A percentile compares a stretch with the other conserved stretches of the same genome.
phyloP scores from a whole-genome alignment of 2,113 vertebrate genomes.

The Scomber japonicus region DNA sequence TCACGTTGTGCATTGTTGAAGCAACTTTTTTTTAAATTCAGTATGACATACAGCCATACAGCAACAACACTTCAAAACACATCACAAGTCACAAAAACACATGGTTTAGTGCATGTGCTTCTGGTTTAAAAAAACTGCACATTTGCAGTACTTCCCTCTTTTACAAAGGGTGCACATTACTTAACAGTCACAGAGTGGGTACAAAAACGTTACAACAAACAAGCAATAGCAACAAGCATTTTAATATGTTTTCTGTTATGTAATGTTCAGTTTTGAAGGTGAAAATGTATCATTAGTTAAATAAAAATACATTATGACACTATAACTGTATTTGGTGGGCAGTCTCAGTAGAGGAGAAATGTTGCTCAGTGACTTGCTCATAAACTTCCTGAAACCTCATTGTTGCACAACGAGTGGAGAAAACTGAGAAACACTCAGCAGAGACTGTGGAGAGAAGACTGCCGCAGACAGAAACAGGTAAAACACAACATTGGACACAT shows the following conservation, averaged over 20 bases:
- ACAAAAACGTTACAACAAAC: too few species aligned
- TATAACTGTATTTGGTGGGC: not conserved
- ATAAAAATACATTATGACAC: not conserved
- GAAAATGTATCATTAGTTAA: not conserved
- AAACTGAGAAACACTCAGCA: slow-evolving; percentile 1
- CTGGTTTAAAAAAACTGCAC: too few species aligned
- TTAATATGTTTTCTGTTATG: not conserved
- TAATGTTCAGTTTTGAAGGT: not conserved
- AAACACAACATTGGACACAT: not conserved
- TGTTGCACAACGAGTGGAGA: slow-evolving; percentile 15
- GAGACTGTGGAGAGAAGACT: not conserved
- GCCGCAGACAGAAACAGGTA: slow-evolving; percentile 10
- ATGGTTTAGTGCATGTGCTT: too few species aligned
- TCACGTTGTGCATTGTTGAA: not conserved
- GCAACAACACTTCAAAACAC: too few species aligned
- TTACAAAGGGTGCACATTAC: too few species aligned
- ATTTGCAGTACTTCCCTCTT: too few species aligned
- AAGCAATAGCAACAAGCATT: not conserved
- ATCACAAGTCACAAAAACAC: too few species aligned
- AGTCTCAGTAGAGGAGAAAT: not conserved
- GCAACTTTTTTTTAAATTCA: not conserved
- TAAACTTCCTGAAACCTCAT: slow-evolving; percentile 35
- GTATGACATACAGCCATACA: too few species aligned
- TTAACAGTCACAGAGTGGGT: too few species aligned
- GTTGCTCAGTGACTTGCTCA: not conserved